Conservation (phyloP, 2,113 vertebrate species). For the Calypte anna region DNA sequence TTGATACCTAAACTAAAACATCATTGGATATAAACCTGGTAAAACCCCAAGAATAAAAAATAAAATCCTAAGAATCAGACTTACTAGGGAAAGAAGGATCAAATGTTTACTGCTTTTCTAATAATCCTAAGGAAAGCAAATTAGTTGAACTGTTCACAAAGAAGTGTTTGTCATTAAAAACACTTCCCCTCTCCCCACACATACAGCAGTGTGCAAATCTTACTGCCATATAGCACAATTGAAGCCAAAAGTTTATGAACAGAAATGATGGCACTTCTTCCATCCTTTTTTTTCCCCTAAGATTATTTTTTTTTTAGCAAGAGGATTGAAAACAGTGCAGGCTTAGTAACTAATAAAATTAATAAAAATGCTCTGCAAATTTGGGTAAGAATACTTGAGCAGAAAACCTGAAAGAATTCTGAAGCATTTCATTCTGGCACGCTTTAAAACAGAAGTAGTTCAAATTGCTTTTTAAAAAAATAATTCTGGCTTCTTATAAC, state of each 20-base stretch:
- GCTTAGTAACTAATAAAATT: not conserved
- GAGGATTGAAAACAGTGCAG: not conserved
- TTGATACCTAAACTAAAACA: not conserved
- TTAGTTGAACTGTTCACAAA: not conserved
- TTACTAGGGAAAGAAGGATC: not conserved
- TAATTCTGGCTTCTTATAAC: not conserved
- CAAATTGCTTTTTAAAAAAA: not conserved
- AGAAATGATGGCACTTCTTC: not conserved
- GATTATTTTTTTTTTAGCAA: not conserved
- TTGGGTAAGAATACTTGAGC: not conserved
- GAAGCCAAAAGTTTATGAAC: not conserved
- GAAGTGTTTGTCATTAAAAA: not conserved
- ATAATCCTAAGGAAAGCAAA: not conserved
- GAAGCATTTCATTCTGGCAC: not conserved
- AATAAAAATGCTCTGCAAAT: not conserved
- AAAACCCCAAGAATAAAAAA: not conserved
- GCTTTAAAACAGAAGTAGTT: not conserved
- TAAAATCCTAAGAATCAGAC: not conserved
- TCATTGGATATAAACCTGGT: not conserved
- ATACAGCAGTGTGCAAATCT: fast-evolving
- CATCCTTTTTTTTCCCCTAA: not conserved
- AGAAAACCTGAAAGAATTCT: not conserved
- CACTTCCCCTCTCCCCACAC: not conserved
- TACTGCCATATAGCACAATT: not conserved
- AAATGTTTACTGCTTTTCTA: not conserved